Evolutionary conservation across 1,140 invertebrate species (phyloP), one percentile per base, ranked within the genome.

Genomic region (Dinothrombium tinctorium): DNA sequence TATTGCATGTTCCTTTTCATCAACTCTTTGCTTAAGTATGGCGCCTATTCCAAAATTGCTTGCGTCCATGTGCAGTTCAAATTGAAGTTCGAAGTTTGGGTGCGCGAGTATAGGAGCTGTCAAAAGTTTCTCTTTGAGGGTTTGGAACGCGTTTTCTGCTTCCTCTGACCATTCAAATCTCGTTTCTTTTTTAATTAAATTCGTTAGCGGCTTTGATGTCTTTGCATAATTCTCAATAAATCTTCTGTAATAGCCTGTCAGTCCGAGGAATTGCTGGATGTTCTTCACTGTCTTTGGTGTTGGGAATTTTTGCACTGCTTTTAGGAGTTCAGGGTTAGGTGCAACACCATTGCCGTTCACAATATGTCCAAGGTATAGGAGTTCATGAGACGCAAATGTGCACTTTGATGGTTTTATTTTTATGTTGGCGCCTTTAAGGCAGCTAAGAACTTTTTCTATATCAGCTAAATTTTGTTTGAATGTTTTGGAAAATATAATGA

Each of bases 141-240:
- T 33, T 5, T 8, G 32, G 14, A n/a, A 33, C 12, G 32, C 32
- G 12, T 33, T 37, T 43, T 53, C 23, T 19, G 55, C 51, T 11
- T 54, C 33, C 1, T 45, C 2, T 5, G 36, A 44, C 60, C 61
- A 63, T n/a, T 39, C 6, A 37, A 53, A 61, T 6, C 20, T 8
- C 12, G 17, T 37, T 8, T 61, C 51, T 47, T 63, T 60, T 44
- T 56, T 56, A 19, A 57, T 38, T 7, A 66, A 45, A 2, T 54
- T 41, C 9, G 55, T 47, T 20, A 67, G 45, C 22, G 54, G 47
- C 26, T 41, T 44, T 6, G 56, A 56, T 8, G 55, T 46, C n/a
- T 45, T 33, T 3, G 55, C 44, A 44, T 47, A 57, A 31, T 50
- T 37, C 31, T 32, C 23, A 8, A 60, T 52, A 37, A 58, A 59